Conservation (phyloP, 1,140 invertebrate genomes). For the Achroia grisella region DNA sequence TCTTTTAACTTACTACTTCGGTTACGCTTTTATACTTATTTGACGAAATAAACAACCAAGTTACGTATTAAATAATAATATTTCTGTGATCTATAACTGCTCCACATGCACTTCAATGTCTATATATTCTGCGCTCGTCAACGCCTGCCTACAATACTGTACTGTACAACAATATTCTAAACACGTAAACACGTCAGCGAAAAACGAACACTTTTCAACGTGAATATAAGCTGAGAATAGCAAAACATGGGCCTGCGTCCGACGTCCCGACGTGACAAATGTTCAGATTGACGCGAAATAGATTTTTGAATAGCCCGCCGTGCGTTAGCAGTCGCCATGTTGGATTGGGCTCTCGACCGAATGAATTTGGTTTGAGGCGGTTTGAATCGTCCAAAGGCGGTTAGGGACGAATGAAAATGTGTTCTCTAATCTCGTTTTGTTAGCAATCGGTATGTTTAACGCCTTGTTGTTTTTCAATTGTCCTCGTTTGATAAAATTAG, state of each 20-base stretch:
- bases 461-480: conserved; percentile 4
- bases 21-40: too few species aligned
- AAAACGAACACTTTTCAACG: too few species aligned
- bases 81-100: too few species aligned
- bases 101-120: too few species aligned
- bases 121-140: too few species aligned
- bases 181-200: too few species aligned
- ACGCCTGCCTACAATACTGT: too few species aligned
- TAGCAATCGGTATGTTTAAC: background rate
- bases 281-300: conserved; percentile 55
- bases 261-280: conserved; percentile 24
- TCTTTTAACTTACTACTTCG: too few species aligned
- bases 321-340: conserved; percentile 22
- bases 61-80: too few species aligned
- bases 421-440: conserved; percentile 12
- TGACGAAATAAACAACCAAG: too few species aligned
- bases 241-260: conserved; percentile 1
- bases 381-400: conserved; percentile 14
- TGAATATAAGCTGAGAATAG: too few species aligned
- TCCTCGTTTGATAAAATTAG: background rate
- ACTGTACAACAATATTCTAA: too few species aligned
- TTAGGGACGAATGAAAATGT: conserved; percentile 12
- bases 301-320: conserved; percentile 45
- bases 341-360: conserved; percentile 23
- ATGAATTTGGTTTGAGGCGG: conserved; percentile 12